Evolutionary conservation across 2,113 vertebrate species (phyloP).

Genomic region (Pangasianodon hypophthalmus): DNA sequence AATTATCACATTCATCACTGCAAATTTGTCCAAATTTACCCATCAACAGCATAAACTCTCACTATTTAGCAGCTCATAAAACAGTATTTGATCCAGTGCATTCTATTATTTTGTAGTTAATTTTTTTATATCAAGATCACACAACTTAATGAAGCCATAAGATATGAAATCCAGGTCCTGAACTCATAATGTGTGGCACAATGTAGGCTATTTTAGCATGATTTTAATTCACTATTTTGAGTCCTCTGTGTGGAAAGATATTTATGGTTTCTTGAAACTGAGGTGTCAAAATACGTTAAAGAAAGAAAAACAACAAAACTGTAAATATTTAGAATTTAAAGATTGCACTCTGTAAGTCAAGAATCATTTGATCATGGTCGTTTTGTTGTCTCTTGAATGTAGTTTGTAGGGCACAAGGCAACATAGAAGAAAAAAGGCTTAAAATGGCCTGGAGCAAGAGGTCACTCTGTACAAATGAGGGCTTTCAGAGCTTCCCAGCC

Average conservation of each 20-base stretch:
- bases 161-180: no score
- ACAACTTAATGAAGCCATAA: no score
- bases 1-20: no score
- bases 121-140: no score
- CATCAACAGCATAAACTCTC: no score
- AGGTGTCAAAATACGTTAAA: background rate
- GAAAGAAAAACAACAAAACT: background rate
- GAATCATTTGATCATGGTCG: background rate
- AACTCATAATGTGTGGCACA: no score
- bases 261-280: background rate
- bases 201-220: no score
- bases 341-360: background rate
- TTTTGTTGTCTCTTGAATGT: background rate
- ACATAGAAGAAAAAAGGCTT: background rate
- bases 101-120: no score
- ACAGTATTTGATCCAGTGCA: no score
- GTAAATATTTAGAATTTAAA: background rate
- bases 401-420: conserved; percentile 26
- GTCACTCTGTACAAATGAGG: conserved; percentile 30
- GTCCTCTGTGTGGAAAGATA: background rate
- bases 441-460: conserved; percentile 5
- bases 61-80: no score
- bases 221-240: no score
- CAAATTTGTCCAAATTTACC: no score
- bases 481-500: conserved; percentile 32